Conservation (phyloP, 2,113 vertebrate species). For the Numenius arquata region DNA sequence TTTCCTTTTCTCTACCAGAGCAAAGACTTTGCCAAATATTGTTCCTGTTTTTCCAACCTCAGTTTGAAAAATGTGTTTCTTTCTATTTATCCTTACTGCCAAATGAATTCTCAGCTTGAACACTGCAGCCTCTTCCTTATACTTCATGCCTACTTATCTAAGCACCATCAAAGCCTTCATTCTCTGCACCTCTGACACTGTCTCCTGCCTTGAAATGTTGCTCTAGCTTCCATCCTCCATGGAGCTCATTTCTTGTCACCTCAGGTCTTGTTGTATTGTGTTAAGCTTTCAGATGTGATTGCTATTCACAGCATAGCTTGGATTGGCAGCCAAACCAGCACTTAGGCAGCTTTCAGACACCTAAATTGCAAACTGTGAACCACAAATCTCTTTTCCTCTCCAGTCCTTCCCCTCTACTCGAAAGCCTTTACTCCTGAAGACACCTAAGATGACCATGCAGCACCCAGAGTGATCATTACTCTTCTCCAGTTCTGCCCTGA, state of each 20-base stretch:
- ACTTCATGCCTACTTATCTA: neutral
- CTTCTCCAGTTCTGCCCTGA: neutral
- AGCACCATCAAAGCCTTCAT: neutral
- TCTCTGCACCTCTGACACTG: neutral
- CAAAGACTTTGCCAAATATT: neutral
- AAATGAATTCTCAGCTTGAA: neutral
- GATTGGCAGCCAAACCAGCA: conserved; percentile 15
- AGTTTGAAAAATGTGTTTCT: neutral
- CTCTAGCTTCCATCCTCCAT: neutral
- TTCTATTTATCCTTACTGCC: neutral
- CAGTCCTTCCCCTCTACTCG: neutral
- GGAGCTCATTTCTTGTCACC: neutral
- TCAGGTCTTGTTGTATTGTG: neutral
- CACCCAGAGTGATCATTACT: neutral
- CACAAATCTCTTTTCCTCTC: neutral
- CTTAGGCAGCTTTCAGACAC: neutral
- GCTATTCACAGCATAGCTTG: neutral
- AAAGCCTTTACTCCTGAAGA: neutral
- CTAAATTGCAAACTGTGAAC: neutral
- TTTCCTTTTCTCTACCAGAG: neutral
- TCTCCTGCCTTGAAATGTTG: neutral
- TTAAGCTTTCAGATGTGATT: neutral
- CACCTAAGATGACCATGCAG: neutral
- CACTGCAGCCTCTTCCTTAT: neutral
- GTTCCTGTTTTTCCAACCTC: neutral